Evolutionary conservation across 2,113 vertebrate genomes (phyloP).

Genomic region (Rhinolophus ferrumequinum): DNA sequence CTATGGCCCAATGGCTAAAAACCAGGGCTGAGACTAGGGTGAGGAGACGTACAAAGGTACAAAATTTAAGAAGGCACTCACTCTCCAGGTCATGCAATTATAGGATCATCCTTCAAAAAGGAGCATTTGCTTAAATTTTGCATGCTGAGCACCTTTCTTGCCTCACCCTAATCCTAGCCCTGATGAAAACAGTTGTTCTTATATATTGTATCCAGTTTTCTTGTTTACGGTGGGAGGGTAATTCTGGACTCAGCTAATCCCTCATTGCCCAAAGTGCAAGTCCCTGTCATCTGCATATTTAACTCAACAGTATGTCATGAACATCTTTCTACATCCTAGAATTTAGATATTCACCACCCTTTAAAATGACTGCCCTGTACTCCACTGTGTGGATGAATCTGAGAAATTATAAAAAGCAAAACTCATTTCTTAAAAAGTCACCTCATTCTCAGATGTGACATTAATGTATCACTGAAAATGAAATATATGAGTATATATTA

Average conservation of each 20-base stretch:
- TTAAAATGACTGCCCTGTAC: conserved; percentile 17
- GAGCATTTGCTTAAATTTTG: not conserved
- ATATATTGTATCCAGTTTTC: not conserved
- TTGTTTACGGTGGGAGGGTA: not conserved
- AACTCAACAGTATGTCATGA: not conserved
- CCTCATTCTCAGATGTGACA: not conserved
- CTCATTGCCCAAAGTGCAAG: not conserved
- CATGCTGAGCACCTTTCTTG: not conserved
- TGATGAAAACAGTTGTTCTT: not conserved
- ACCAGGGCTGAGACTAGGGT: not conserved
- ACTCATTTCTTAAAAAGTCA: conserved; percentile 44
- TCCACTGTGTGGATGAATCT: not conserved
- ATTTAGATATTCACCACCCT: not conserved
- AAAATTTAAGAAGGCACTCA: not conserved
- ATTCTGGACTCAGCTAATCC: not conserved
- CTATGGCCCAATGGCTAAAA: not conserved
- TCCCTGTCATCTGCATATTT: not conserved
- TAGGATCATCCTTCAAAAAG: not conserved
- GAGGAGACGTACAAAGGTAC: not conserved
- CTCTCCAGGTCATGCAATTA: not conserved
- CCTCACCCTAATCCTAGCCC: not conserved
- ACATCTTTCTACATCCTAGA: not conserved
- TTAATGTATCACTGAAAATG: conserved; percentile 17
- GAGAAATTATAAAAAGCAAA: not conserved
- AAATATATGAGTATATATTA: conserved; percentile 13